Evolutionary conservation across 2,888 invertebrate genomes (phyloP).

Genomic region (Caradrina kadenii): DNA sequence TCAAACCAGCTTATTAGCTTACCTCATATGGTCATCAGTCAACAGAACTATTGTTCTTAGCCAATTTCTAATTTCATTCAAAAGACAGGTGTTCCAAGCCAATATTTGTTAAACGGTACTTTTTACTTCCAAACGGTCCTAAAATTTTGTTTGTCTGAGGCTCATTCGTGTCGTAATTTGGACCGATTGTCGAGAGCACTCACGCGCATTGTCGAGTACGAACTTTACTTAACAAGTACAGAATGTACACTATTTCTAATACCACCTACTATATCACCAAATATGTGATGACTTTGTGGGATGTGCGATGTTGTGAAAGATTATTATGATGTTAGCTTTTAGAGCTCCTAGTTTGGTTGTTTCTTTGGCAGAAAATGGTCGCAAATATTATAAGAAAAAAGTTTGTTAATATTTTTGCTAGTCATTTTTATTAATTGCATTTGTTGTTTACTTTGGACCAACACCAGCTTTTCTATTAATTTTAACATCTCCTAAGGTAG

Average conservation of each 20-base stretch:
- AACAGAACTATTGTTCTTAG: constrained; percentile 58
- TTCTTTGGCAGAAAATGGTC: background rate
- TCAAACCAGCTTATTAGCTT: constrained; percentile 54
- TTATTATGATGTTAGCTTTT: constrained; percentile 3
- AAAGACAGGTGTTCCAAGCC: constrained; percentile 53
- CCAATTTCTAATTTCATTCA: constrained; percentile 64
- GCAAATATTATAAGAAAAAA: background rate
- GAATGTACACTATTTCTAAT: constrained; percentile 61
- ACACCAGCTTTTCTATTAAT: no score
- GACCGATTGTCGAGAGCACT: constrained; percentile 76
- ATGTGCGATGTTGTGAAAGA: constrained; percentile 44
- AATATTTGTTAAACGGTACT: constrained; percentile 65
- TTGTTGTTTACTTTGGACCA: background rate
- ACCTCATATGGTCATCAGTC: constrained; percentile 47
- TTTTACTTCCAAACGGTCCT: constrained; percentile 57
- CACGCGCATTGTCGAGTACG: constrained; percentile 68
- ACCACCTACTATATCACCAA: constrained; percentile 56
- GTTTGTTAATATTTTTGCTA: background rate
- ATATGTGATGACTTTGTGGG: constrained; percentile 55
- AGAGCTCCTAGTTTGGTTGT: background rate
- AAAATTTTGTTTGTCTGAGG: constrained; percentile 65
- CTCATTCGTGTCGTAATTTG: constrained; percentile 80
- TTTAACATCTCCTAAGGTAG: no score
- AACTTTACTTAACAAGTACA: constrained; percentile 64
- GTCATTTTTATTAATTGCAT: background rate